Evolutionary conservation across 1,140 invertebrate species (phyloP), one percentile per base, ranked within the genome.

Genomic region (Drosophila kepulauana): DNA sequence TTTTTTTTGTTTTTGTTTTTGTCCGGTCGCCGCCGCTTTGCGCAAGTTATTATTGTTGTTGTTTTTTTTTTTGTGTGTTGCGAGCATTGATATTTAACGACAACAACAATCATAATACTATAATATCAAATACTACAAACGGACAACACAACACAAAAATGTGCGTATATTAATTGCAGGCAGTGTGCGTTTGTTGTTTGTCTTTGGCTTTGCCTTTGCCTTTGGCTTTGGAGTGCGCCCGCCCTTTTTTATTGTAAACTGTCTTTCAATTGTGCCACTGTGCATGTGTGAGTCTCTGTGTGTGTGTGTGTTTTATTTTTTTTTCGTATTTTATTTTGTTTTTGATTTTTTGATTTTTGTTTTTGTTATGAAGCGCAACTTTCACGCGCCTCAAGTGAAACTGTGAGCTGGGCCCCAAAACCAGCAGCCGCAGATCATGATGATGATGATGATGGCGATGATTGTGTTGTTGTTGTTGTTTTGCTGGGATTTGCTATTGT

Each of bases 331-430:
- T 43, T 67, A 51, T 54, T 30, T 52, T 20, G 52, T 48, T 49
- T 67, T 65, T 46, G 56, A 16, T 41, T 69, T 46, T 49, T 67
- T 20, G 58, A 43, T 62, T 58, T 66, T 52, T 63, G 69, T 61
- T 65, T 63, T 73, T 62, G 61, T 68, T 79, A 56, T 59, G 75
- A 88, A 81, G 85, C 81, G 71, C 81, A 88, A 88, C 84, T 88
- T 88, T 88, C 84, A 88, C 84, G 84, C 85, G 85, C 78, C 77
- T 81, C 85, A 66, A 88, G 84, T 88, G 84, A 88, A 88, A 88
- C 80, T 79, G 85, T 89, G 52, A 84, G 78, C 56, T 66, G 52
- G 81, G 49, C 67, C 46, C 62, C 65, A 79, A 81, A 74, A 72
- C 43, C 16, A 38, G 10, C 73, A 73, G 57, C 52, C 20, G 61